A percentile compares a stretch with the other conserved stretches of the same genome.
Evolutionary conservation across 2,888 invertebrate genomes (phyloP).

Genomic region (Pyrrhia umbra): DNA sequence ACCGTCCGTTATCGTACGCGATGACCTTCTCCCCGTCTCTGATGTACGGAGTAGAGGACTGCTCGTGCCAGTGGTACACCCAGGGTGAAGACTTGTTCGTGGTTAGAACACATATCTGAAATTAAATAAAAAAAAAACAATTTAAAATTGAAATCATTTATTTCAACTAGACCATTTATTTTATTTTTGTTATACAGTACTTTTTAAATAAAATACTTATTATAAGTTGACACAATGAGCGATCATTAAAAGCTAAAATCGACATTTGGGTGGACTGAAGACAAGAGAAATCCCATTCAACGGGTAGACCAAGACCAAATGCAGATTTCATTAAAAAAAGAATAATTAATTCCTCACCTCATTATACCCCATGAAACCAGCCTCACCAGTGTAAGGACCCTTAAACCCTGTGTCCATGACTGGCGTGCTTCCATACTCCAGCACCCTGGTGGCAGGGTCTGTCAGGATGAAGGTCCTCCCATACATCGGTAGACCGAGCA

Average conservation of each 20-base stretch:
- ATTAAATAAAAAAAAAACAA: no score
- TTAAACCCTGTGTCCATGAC: constrained; percentile 92
- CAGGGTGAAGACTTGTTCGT: constrained; percentile 91
- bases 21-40: constrained; percentile 92
- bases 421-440: constrained; percentile 87
- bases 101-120: constrained; percentile 91
- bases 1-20: constrained; percentile 93
- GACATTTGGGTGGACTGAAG: no score
- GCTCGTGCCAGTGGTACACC: constrained; percentile 93
- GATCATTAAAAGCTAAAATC: no score
- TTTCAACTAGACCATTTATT: no score
- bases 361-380: constrained; percentile 96
- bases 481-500: constrained; percentile 95
- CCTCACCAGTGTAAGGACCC: constrained; percentile 94
- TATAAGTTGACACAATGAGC: no score
- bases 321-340: no score
- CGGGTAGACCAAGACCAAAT: no score
- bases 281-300: no score
- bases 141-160: no score
- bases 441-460: constrained; percentile 78
- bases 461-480: constrained; percentile 93
- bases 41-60: constrained; percentile 90
- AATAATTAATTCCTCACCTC: constrained; percentile 92
- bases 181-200: no score
- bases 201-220: no score